phyloP scores from a whole-genome alignment of 2,113 vertebrate genomes.

The Chionodraco myersi region DNA sequence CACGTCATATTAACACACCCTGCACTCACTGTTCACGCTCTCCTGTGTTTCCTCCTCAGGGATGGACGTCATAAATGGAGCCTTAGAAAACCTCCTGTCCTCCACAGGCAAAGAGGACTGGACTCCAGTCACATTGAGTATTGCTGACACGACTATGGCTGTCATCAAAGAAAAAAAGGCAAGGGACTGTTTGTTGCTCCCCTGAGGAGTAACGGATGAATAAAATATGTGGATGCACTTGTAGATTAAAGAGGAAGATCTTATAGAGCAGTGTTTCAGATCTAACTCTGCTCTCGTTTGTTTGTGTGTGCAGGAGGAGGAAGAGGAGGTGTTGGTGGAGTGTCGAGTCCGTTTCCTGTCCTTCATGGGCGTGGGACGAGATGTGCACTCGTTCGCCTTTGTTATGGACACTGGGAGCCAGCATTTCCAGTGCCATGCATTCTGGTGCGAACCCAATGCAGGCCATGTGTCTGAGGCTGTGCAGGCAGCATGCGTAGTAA shows the following conservation, averaged over 20 bases:
- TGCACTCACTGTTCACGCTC: neutral
- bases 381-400: constrained; percentile 95
- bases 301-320: constrained; percentile 82
- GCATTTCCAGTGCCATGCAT: constrained; percentile 95
- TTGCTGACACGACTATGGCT: constrained; percentile 95
- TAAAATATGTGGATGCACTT: constrained; percentile 15
- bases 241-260: constrained; percentile 5
- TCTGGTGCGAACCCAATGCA: constrained; percentile 98
- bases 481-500: constrained; percentile 98
- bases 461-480: constrained; percentile 95
- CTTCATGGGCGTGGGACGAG: constrained; percentile 97
- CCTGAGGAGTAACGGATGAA: neutral
- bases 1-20: neutral
- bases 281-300: constrained; percentile 29
- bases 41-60: constrained; percentile 80
- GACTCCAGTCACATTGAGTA: constrained; percentile 93
- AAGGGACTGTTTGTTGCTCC: constrained; percentile 31
- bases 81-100: constrained; percentile 91
- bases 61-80: constrained; percentile 95
- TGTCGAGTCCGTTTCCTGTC: constrained; percentile 97
- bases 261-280: neutral
- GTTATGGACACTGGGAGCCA: constrained; percentile 98
- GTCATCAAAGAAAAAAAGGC: constrained; percentile 94
- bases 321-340: constrained; percentile 94
- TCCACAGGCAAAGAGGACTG: constrained; percentile 92